These are phyloP conservation scores for Sminthurinus aureus DNA, from an alignment of 2,888 invertebrate species.

Conservation along the genomic window DNA sequence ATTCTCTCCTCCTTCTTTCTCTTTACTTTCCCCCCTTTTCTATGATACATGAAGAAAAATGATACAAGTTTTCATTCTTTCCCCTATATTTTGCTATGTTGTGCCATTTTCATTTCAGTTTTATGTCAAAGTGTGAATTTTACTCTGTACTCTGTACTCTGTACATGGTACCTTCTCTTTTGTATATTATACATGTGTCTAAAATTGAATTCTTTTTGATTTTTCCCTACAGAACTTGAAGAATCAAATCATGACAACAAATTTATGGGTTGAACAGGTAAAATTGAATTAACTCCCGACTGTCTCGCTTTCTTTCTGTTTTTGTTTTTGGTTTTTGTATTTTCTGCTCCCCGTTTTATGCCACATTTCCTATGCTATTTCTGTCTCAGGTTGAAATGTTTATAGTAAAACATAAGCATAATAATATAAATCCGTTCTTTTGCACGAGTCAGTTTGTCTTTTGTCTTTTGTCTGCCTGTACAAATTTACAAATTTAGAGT, in stretches of 20 bases:
- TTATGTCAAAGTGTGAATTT: not conserved
- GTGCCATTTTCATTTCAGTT: not conserved
- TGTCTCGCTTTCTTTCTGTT: not conserved
- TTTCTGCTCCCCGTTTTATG: not conserved
- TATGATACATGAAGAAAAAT: no score
- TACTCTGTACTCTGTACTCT: not conserved
- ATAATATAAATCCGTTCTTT: no score
- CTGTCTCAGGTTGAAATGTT: not conserved
- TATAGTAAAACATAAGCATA: no score
- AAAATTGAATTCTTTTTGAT: not conserved
- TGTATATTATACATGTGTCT: no score
- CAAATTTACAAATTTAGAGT: no score
- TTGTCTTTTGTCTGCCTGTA: no score
- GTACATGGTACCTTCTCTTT: not conserved
- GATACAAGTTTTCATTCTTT: no score
- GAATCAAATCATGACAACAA: slow-evolving; percentile 14
- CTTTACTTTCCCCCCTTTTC: not conserved
- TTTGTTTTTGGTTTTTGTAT: not conserved
- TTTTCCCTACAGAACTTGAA: slow-evolving; percentile 5
- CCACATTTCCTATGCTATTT: not conserved
- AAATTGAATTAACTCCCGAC: not conserved
- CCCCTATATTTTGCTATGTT: no score
- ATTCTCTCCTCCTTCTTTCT: not conserved
- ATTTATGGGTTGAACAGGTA: slow-evolving; percentile 21
- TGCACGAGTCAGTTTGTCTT: no score